A percentile compares a stretch with the other conserved stretches of the same genome.
Evolutionary conservation across 1,140 invertebrate genomes (phyloP).

Genomic region (Drosophila carrolli): DNA sequence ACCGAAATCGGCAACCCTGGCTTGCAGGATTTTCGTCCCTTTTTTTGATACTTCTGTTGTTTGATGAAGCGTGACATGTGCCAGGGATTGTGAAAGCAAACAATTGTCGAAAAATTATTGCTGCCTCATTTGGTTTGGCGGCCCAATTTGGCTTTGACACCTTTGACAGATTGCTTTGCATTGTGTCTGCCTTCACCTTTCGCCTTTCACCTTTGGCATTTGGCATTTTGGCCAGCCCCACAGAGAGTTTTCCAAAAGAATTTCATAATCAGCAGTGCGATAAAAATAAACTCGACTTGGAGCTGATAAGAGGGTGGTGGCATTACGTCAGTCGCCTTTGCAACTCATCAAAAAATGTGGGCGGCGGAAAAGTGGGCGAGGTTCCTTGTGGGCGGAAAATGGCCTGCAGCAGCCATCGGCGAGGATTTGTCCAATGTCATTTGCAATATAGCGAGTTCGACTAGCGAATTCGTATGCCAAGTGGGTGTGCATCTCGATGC

Average conservation of each 20-base stretch:
- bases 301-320: constrained; percentile 1
- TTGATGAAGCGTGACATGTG: constrained; percentile 59
- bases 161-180: constrained; percentile 70
- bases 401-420: constrained; percentile 38
- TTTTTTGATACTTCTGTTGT: constrained; percentile 20
- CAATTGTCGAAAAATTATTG: constrained; percentile 45
- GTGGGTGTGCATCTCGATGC: neutral
- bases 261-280: constrained; percentile 59
- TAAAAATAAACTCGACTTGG: constrained; percentile 46
- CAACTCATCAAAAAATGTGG: constrained; percentile 9
- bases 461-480: constrained; percentile 27
- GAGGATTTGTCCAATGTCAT: constrained; percentile 66
- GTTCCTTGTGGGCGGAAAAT: neutral
- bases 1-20: neutral
- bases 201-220: constrained; percentile 2
- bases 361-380: neutral
- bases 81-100: constrained; percentile 28
- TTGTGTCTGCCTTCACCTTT: constrained; percentile 15
- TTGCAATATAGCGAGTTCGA: constrained; percentile 43
- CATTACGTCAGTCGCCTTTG: constrained; percentile 43
- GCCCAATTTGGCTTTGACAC: constrained; percentile 46
- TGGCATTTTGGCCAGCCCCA: neutral
- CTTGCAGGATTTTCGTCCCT: too few relatives aligned
- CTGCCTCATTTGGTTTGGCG: constrained; percentile 37
- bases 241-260: constrained; percentile 24